Evolutionary conservation across 2,888 invertebrate species (phyloP), one percentile per base, ranked within the genome.

Genomic region (Lochmaea capreae): DNA sequence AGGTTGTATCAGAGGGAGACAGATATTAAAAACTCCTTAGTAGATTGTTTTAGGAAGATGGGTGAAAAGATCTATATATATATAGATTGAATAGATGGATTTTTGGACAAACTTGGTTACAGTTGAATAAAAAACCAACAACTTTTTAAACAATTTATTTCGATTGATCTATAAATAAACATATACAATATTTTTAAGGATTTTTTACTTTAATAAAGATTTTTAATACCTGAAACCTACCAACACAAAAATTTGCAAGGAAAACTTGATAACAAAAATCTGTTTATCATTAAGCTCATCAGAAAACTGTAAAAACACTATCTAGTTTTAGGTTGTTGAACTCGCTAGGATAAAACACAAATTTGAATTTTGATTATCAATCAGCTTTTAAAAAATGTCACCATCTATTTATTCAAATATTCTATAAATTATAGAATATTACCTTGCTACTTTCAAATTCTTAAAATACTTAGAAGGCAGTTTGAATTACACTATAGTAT

Each of bases 101-200:
- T 33, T 33, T 33, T 33, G 8, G 5, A 8, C 8, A 8, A 33
- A 33, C 33, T 33, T 33, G 33, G 33, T 33, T 33, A 33, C 33
- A 61, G 16, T 52, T 26, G 16, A 71, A 58, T 49, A 18, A 68
- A 46, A 73, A 49, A 33, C 12, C n/a, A 33, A 39, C 42, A 26
- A 68, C 49, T 74, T 70, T 62, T 74, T 52, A 65, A 66, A 71
- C 67, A 46, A 58, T 67, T 71, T 74, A 74, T 70, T 74, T 72
- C 65, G 52, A 71, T 74, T 75, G 69, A 75, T 75, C 75, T 70
- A 75, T 72, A 75, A 75, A 72, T 72, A 72, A 75, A 72, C 75
- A 75, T 75, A 73, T 70, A 72, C 70, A 70, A 69, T 75, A 68
- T 63, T 59, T 61, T 68, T 57, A 67, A 72, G 67, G 70, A 46